These are phyloP conservation scores for Vannuccia rotundouncinata DNA, from an alignment of 2,888 invertebrate species.

Conservation along the genomic window DNA sequence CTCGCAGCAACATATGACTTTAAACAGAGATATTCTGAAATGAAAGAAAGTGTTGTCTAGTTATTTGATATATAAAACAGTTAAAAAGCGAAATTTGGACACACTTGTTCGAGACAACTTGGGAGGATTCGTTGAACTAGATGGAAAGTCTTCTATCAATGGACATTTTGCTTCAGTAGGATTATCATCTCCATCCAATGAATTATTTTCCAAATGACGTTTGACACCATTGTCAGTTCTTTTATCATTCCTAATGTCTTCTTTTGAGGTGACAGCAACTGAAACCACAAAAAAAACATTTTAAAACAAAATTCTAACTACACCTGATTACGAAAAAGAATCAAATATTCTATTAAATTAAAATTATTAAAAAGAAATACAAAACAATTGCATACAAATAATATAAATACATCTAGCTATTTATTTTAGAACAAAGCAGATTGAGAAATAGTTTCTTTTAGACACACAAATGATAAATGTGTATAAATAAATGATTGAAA, in stretches of 20 bases:
- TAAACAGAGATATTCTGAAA: constrained; percentile 40
- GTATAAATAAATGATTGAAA: no score
- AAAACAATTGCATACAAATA: no score
- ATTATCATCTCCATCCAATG: not conserved
- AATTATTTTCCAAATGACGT: not conserved
- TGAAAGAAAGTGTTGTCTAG: not conserved
- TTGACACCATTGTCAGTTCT: not conserved
- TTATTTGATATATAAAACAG: not conserved
- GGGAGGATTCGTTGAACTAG: not conserved
- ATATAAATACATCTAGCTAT: no score
- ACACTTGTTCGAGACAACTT: not conserved
- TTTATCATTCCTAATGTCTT: not conserved
- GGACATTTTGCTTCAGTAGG: not conserved
- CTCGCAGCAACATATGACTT: constrained; percentile 49
- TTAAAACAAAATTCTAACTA: no score
- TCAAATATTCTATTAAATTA: no score
- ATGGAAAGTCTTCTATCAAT: not conserved
- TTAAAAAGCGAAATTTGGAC: not conserved
- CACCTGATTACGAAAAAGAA: no score
- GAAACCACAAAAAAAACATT: no score
- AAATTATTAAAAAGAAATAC: no score
- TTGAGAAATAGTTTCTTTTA: no score
- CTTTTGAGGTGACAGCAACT: not conserved
- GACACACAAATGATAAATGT: no score
- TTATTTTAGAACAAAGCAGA: no score